Evolutionary conservation across 2,113 vertebrate genomes (phyloP).

Genomic region (Scophthalmus maximus): DNA sequence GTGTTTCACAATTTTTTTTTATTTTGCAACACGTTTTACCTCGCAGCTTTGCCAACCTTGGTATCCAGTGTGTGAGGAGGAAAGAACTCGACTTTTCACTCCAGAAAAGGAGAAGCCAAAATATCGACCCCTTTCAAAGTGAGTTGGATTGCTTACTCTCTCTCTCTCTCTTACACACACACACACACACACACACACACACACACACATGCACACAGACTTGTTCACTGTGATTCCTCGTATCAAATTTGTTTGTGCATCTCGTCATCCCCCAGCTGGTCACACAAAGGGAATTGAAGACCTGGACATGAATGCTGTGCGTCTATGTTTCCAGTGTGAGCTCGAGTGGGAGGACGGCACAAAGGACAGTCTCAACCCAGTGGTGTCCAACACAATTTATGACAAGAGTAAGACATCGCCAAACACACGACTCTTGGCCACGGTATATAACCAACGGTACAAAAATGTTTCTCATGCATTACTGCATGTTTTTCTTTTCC

Average conservation of each 20-base stretch:
- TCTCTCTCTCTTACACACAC: no score
- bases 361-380: conserved; percentile 81
- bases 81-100: conserved; percentile 91
- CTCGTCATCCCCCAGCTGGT: conserved; percentile 80
- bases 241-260: background rate
- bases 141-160: conserved; percentile 52
- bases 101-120: conserved; percentile 86
- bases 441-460: background rate
- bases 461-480: background rate
- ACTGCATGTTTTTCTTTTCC: conserved; percentile 12
- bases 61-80: conserved; percentile 94
- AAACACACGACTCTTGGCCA: background rate
- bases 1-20: background rate
- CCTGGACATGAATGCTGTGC: conserved; percentile 95
- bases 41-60: conserved; percentile 90
- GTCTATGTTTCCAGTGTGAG: conserved; percentile 93
- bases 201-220: no score
- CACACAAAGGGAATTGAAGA: conserved; percentile 93
- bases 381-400: conserved; percentile 91
- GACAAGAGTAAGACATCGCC: conserved; percentile 89
- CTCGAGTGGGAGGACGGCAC: conserved; percentile 83
- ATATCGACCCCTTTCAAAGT: conserved; percentile 94
- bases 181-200: background rate
- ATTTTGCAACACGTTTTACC: background rate
- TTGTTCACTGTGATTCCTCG: background rate